Conservation (phyloP, 23 tunicate species). For the Botrylloides violaceus region DNA sequence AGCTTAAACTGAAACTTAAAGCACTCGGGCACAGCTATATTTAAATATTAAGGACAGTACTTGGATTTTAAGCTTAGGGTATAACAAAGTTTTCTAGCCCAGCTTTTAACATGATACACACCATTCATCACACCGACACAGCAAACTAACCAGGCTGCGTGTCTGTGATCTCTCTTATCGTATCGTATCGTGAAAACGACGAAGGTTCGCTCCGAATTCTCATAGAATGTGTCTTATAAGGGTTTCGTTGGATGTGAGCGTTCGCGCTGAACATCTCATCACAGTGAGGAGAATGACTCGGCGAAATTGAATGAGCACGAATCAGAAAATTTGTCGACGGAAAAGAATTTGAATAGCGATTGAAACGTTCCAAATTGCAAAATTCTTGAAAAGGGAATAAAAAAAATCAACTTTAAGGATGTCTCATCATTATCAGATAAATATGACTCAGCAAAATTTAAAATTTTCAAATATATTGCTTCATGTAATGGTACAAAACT, state of each 20-base stretch:
- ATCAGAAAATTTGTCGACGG: no score
- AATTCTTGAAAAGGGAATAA: background rate
- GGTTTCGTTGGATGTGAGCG: background rate
- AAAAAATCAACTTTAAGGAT: no score
- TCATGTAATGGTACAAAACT: no score
- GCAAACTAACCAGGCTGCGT: background rate
- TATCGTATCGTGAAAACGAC: background rate
- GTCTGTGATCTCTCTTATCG: background rate
- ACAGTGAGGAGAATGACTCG: background rate
- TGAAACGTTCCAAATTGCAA: background rate
- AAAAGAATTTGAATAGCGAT: slow-evolving; percentile 1
- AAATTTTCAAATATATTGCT: no score
- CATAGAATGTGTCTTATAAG: background rate
- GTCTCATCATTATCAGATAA: no score
- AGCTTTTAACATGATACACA: background rate
- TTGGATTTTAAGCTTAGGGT: no score
- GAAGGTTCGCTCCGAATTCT: background rate
- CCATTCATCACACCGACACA: background rate
- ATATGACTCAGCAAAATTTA: no score
- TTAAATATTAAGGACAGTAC: no score
- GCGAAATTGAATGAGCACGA: background rate
- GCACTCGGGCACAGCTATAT: no score
- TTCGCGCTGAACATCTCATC: slow-evolving; percentile 6
- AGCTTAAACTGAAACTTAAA: no score
- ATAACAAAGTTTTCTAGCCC: no score